These are phyloP conservation scores for Leptopilina clavipes DNA, from an alignment of 1,140 invertebrate species.

Conservation along the genomic window DNA sequence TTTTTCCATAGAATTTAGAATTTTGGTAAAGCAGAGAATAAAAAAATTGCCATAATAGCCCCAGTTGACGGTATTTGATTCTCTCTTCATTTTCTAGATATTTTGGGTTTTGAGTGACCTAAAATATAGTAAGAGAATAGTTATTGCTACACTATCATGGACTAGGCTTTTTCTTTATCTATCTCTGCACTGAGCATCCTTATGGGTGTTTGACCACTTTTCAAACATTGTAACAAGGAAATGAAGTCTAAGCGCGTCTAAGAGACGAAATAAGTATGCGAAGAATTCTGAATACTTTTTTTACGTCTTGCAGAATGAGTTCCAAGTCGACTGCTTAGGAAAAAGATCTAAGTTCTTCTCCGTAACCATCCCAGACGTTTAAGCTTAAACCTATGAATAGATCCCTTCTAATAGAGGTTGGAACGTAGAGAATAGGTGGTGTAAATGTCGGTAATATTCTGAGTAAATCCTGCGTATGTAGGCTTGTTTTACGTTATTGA, in stretches of 20 bases:
- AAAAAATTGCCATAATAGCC: too few relatives aligned
- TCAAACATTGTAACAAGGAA: conserved; percentile 50
- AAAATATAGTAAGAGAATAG: too few relatives aligned
- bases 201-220: conserved; percentile 50
- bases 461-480: conserved; percentile 45
- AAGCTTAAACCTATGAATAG: conserved; percentile 45
- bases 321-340: conserved; percentile 50
- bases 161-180: too few relatives aligned
- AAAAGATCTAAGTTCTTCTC: conserved; percentile 32
- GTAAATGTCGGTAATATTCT: conserved; percentile 62
- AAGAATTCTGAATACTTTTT: conserved; percentile 41
- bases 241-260: conserved; percentile 45
- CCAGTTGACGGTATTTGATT: too few relatives aligned
- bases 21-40: too few relatives aligned
- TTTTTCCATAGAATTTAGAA: too few relatives aligned
- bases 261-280: conserved; percentile 40
- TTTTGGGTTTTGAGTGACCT: too few relatives aligned
- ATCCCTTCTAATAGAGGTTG: conserved; percentile 65
- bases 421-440: conserved; percentile 62
- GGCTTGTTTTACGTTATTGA: conserved; percentile 46
- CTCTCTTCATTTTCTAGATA: too few relatives aligned
- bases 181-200: neutral
- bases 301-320: conserved; percentile 50
- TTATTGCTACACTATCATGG: too few relatives aligned
- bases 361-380: conserved; percentile 44